phyloP scores from a whole-genome alignment of 2,797 vertebrate species.

The Gallinago solitaria region DNA sequence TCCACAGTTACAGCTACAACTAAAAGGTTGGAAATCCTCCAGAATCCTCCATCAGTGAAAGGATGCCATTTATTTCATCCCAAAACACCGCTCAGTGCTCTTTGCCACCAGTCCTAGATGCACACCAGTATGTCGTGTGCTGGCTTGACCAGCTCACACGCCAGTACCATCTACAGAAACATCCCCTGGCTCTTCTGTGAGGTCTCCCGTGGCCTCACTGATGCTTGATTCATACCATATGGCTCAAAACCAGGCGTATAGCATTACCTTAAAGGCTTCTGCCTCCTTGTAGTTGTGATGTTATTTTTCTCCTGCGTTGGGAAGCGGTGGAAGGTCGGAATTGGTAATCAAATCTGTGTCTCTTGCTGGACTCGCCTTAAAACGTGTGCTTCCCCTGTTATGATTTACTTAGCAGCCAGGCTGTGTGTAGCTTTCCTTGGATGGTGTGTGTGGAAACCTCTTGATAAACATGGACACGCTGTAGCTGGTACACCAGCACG shows the following conservation, averaged over 20 bases:
- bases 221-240: neutral
- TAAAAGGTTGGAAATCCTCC: neutral
- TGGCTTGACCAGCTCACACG: neutral
- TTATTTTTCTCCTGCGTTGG: neutral
- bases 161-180: neutral
- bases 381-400: neutral
- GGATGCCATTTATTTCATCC: neutral
- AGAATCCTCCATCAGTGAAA: neutral
- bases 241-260: neutral
- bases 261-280: neutral
- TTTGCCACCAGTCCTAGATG: neutral
- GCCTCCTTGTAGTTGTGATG: neutral
- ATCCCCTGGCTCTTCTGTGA: neutral
- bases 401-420: neutral
- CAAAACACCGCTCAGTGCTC: neutral
- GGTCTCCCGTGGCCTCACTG: neutral
- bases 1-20: neutral
- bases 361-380: neutral
- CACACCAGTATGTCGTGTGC: neutral
- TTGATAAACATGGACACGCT: neutral
- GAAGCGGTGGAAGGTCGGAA: neutral
- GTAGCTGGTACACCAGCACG: neutral
- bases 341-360: neutral
- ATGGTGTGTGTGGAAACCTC: neutral
- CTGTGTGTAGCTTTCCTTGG: neutral